These are phyloP conservation scores for Pantherophis alleghaniensis DNA, from an alignment of 2,797 vertebrate genomes.

Conservation along the genomic window DNA sequence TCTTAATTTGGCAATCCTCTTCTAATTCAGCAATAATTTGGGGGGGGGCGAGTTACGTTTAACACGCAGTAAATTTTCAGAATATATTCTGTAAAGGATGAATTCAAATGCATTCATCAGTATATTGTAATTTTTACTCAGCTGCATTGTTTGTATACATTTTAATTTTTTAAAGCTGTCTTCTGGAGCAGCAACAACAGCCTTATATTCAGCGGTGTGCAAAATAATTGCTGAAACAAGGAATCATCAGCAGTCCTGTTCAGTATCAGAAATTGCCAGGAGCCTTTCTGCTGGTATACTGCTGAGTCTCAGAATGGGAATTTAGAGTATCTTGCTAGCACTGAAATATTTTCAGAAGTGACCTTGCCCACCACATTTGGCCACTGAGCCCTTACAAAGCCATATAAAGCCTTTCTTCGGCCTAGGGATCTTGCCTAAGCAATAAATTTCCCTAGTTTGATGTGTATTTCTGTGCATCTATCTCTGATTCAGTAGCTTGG, in stretches of 20 bases:
- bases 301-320: neutral
- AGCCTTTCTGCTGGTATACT: neutral
- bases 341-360: neutral
- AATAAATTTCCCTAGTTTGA: neutral
- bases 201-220: neutral
- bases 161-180: neutral
- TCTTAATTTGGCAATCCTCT: slow-evolving; percentile 55
- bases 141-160: neutral
- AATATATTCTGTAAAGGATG: neutral
- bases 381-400: neutral
- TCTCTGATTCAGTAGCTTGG: neutral
- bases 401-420: neutral
- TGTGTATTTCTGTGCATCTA: neutral
- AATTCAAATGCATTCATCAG: slow-evolving; percentile 43
- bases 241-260: neutral
- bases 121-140: slow-evolving; percentile 28
- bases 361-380: neutral
- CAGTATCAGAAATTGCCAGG: neutral
- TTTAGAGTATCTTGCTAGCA: neutral
- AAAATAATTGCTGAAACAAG: neutral
- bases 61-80: slow-evolving; percentile 48
- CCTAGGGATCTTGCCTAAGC: neutral
- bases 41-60: slow-evolving; percentile 28
- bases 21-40: slow-evolving; percentile 55
- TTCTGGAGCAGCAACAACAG: neutral